phyloP scores from a whole-genome alignment of 2,888 invertebrate genomes.

The Eristalinus aeneus region DNA sequence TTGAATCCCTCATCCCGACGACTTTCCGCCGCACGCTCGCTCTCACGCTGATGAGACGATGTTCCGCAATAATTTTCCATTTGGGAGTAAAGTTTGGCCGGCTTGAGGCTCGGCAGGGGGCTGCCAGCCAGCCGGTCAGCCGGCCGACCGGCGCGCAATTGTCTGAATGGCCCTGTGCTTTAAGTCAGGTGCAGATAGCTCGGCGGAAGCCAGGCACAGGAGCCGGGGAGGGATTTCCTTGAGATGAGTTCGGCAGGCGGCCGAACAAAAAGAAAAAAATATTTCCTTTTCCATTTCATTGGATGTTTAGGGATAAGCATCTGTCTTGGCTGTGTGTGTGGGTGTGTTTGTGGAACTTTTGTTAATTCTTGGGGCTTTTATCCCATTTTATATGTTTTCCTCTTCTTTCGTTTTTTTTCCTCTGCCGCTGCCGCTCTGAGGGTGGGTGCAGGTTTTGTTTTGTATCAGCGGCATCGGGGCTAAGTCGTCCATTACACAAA shows the following conservation, averaged over 20 bases:
- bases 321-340: constrained; percentile 44
- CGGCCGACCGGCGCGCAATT: background rate
- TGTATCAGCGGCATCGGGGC: background rate
- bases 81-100: constrained; percentile 37
- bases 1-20: background rate
- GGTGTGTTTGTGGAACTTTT: constrained; percentile 55
- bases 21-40: background rate
- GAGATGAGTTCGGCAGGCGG: background rate
- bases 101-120: background rate
- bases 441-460: constrained; percentile 37
- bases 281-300: constrained; percentile 56
- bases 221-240: background rate
- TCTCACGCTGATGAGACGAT: background rate
- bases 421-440: background rate
- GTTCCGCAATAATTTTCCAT: constrained; percentile 49
- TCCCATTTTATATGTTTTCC: constrained; percentile 13
- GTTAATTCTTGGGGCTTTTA: constrained; percentile 52
- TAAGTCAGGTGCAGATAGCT: constrained; percentile 54
- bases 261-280: background rate
- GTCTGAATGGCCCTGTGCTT: constrained; percentile 32
- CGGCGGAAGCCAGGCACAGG: background rate
- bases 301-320: constrained; percentile 49
- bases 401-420: background rate
- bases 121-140: background rate
- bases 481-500: constrained; percentile 67